Evolutionary conservation across 2,888 invertebrate genomes (phyloP).

Genomic region (Amaurobius ferox): DNA sequence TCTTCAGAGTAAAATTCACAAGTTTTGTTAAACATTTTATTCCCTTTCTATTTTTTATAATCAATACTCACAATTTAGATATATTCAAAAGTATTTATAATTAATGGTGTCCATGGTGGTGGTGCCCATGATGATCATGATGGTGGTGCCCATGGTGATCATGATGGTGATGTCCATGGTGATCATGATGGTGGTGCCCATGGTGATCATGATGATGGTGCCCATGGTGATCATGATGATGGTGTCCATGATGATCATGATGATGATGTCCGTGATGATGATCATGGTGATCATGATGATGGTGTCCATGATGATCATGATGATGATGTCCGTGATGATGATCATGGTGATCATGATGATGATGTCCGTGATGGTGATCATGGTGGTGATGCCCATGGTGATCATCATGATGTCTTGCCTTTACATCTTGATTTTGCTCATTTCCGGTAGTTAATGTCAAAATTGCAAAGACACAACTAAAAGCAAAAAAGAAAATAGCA

Average conservation of each 20-base stretch:
- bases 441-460: too few relatives aligned
- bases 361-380: background rate
- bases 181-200: background rate
- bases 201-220: slow-evolving; percentile 10
- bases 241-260: background rate
- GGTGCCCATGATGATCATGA: background rate
- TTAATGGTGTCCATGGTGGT: slow-evolving; percentile 20
- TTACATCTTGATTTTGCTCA: background rate
- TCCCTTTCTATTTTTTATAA: too few relatives aligned
- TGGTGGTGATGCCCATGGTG: background rate
- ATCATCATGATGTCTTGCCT: slow-evolving; percentile 7
- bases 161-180: background rate
- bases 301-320: too few relatives aligned
- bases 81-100: too few relatives aligned
- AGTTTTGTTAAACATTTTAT: too few relatives aligned
- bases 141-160: background rate
- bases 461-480: too few relatives aligned
- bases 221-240: background rate
- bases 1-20: too few relatives aligned
- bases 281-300: too few relatives aligned
- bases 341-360: background rate
- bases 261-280: too few relatives aligned
- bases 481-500: too few relatives aligned
- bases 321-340: too few relatives aligned
- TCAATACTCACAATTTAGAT: too few relatives aligned